These are phyloP conservation scores for Leucoptera coffeella DNA, from an alignment of 2,888 invertebrate species.

Conservation along the genomic window DNA sequence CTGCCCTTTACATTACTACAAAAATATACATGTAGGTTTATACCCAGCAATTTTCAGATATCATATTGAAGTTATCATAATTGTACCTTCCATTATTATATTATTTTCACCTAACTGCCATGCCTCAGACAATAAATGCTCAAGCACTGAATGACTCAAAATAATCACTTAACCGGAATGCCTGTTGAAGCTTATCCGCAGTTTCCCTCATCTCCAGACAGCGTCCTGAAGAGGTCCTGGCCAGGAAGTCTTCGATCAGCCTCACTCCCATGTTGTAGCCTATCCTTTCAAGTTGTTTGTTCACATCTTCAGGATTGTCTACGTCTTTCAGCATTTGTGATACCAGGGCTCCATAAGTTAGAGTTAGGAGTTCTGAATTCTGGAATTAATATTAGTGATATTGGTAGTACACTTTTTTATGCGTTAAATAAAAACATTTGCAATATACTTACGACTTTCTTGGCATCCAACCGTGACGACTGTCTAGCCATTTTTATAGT, in stretches of 20 bases:
- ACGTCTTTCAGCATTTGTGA: conserved; percentile 95
- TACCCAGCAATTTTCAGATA: no score
- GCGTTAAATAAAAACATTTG: conserved; percentile 4
- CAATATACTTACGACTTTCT: conserved; percentile 63
- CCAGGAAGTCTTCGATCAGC: conserved; percentile 95
- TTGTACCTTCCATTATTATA: no score
- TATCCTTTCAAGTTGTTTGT: conserved; percentile 89
- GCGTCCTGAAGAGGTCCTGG: conserved; percentile 80
- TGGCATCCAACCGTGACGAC: conserved; percentile 64
- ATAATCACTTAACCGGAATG: conserved; percentile 38
- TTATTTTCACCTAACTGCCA: no score
- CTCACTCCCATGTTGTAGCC: conserved; percentile 99
- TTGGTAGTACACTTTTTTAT: background rate
- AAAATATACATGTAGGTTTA: no score
- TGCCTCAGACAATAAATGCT: conserved; percentile 7
- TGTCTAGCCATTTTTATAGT: conserved; percentile 64
- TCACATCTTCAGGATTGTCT: conserved; percentile 96
- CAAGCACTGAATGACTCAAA: background rate
- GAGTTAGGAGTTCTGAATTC: conserved; percentile 94
- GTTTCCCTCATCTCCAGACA: conserved; percentile 96
- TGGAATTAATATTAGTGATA: conserved; percentile 22
- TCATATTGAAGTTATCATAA: no score
- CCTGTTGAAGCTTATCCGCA: conserved; percentile 88
- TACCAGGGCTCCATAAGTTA: conserved; percentile 97
- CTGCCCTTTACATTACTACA: no score